phyloP scores from a whole-genome alignment of 2,113 vertebrate species.

The Oplegnathus fasciatus region DNA sequence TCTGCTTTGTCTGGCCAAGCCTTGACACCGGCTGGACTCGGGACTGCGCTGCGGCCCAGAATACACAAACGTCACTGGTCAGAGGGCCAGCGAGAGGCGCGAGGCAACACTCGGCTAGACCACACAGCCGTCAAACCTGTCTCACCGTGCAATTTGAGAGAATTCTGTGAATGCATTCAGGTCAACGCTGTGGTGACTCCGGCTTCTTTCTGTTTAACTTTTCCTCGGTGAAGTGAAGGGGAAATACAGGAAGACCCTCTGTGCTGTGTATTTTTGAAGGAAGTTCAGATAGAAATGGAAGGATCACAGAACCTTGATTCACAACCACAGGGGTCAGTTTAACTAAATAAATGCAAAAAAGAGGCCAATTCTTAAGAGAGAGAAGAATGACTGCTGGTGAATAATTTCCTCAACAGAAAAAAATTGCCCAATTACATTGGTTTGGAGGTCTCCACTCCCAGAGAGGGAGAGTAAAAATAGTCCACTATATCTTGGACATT shows the following conservation, averaged over 20 bases:
- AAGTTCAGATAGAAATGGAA: constrained; percentile 66
- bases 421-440: constrained; percentile 57
- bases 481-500: constrained; percentile 52
- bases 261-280: constrained; percentile 75
- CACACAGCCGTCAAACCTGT: constrained; percentile 54
- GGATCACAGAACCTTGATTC: constrained; percentile 67
- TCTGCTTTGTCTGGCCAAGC: constrained; percentile 63
- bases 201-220: constrained; percentile 58
- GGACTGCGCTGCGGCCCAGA: constrained; percentile 48
- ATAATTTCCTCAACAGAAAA: constrained; percentile 66
- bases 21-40: constrained; percentile 57
- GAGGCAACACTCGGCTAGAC: constrained; percentile 32
- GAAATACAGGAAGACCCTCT: constrained; percentile 61
- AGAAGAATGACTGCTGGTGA: constrained; percentile 42
- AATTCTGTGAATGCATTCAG: constrained; percentile 34
- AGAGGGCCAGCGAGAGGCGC: constrained; percentile 41
- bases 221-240: constrained; percentile 31
- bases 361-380: constrained; percentile 25
- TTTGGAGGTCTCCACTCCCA: constrained; percentile 58
- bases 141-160: constrained; percentile 30
- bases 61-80: constrained; percentile 70
- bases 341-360: constrained; percentile 68
- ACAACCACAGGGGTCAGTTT: constrained; percentile 71
- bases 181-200: constrained; percentile 32
- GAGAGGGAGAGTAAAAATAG: constrained; percentile 69